Base-by-base conservation (phyloP, 2,113 vertebrate species). In the Junco hyemalis region DNA sequence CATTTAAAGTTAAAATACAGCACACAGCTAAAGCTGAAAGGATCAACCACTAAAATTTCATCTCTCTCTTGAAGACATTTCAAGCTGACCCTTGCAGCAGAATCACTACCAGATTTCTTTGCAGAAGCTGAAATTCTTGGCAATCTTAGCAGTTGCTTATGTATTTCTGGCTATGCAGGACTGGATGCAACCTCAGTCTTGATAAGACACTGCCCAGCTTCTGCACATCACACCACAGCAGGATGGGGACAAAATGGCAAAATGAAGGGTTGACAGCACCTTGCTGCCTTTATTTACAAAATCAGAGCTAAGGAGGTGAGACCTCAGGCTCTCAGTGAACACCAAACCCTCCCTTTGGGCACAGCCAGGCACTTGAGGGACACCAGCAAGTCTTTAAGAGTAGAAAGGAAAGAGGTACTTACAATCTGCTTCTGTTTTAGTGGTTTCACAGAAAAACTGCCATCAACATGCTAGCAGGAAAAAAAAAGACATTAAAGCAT, bases 381-480 rank as follows among this genome's bases (percentile, higher is more conserved):
- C 68, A 92, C 35, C 53, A 83, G 63, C 22, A 88, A 51, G 21
- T 28, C 53, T 70, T 60, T 8, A 51, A 48, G 53, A 56, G 38
- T 0, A 93, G 69, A 70, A 9, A 71, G n/a, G 36, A 33, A 81
- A 53, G 31, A n/a, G 17, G 71, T 96, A 99, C 99, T 97, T 97
- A 99, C 99, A 0, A 99, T 99, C 96, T 99, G 99, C 95, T 99
- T 99, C 98, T 99, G 99, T 93, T 99, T 99, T 80, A 99, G 96
- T 0, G 99, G 99, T 88, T 99, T 99, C 98, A 99, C 99, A 0
- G 99, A 99, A 96, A 99, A 99, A 95, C 99, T 99, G 89, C 99
- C 99, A 64, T 99, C 99, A 9, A 99, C 98, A 1, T 99, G 99
- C 99, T 99, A 96, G 20, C 35, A 31, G 72, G 50, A 5, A 17